These are phyloP conservation scores for Andrena hattorfiana DNA, from an alignment of 2,888 invertebrate genomes.

Conservation along the genomic window DNA sequence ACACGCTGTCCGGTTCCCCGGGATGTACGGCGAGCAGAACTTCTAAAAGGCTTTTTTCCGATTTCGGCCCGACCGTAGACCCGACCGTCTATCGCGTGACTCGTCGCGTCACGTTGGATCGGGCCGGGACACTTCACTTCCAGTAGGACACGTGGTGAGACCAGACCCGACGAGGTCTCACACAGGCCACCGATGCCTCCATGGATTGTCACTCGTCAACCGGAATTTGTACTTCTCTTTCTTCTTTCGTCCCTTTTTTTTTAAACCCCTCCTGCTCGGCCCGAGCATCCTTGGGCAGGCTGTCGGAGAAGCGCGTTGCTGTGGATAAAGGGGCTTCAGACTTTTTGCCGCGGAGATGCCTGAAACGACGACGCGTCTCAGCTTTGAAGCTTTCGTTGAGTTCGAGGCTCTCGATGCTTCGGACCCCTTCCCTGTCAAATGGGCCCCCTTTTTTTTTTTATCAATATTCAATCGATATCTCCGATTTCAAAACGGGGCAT, in stretches of 20 bases:
- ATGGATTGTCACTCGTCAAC: slow-evolving; percentile 54
- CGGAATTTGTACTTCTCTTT: slow-evolving; percentile 10
- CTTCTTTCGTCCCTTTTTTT: background rate
- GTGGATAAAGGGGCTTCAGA: background rate
- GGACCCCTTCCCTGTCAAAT: background rate
- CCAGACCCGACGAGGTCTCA: slow-evolving; percentile 46
- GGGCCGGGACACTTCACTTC: slow-evolving; percentile 69
- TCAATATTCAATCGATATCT: background rate
- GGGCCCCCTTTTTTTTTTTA: background rate
- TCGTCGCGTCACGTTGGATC: background rate
- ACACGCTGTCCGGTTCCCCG: slow-evolving; percentile 84
- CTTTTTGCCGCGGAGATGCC: background rate
- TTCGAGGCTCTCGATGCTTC: background rate
- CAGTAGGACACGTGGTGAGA: slow-evolving; percentile 64
- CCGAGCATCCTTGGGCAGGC: background rate
- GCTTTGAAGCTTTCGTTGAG: background rate
- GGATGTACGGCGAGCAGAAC: slow-evolving; percentile 85
- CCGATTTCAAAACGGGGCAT: background rate
- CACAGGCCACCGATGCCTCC: slow-evolving; percentile 52
- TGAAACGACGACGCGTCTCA: background rate
- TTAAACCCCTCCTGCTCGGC: background rate
- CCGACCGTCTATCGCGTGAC: slow-evolving; percentile 41
- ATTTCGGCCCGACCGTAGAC: slow-evolving; percentile 25
- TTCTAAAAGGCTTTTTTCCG: slow-evolving; percentile 79
- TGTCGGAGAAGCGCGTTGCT: background rate